phyloP scores from a whole-genome alignment of 2,888 invertebrate species.

The Slavum lentiscoides region DNA sequence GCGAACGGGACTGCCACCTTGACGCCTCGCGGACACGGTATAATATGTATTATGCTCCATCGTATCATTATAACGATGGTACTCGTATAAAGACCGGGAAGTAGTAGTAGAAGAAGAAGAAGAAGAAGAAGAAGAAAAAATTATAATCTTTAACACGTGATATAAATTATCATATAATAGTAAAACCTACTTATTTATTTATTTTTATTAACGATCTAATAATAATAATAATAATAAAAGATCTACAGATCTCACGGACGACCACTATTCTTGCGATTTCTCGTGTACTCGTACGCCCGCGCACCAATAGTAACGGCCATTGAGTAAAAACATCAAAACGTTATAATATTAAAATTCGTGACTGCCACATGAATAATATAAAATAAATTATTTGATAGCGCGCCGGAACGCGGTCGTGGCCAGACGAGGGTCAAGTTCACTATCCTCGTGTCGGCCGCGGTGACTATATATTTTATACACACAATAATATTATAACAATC shows the following conservation, averaged over 20 bases:
- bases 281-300: too few relatives aligned
- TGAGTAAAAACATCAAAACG: slow-evolving; percentile 3
- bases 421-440: slow-evolving; percentile 40
- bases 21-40: too few relatives aligned
- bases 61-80: too few relatives aligned
- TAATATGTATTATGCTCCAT: too few relatives aligned
- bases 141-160: not conserved
- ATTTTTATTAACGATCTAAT: slow-evolving; percentile 2
- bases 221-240: slow-evolving; percentile 29
- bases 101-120: not conserved
- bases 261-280: slow-evolving; percentile 18
- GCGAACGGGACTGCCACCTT: too few relatives aligned
- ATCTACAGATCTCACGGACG: slow-evolving; percentile 35
- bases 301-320: not conserved
- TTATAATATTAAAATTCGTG: slow-evolving; percentile 21
- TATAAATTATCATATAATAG: slow-evolving; percentile 27
- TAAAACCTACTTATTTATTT: not conserved
- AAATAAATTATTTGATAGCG: not conserved
- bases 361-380: not conserved
- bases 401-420: not conserved
- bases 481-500: too few relatives aligned
- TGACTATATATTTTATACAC: slow-evolving; percentile 20
- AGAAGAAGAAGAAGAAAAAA: not conserved
- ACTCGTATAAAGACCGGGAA: not conserved
- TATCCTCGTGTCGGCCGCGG: not conserved